Evolutionary conservation across 1,140 invertebrate genomes (phyloP), one percentile per base, ranked within the genome.

Genomic region (Octopus sinensis): DNA sequence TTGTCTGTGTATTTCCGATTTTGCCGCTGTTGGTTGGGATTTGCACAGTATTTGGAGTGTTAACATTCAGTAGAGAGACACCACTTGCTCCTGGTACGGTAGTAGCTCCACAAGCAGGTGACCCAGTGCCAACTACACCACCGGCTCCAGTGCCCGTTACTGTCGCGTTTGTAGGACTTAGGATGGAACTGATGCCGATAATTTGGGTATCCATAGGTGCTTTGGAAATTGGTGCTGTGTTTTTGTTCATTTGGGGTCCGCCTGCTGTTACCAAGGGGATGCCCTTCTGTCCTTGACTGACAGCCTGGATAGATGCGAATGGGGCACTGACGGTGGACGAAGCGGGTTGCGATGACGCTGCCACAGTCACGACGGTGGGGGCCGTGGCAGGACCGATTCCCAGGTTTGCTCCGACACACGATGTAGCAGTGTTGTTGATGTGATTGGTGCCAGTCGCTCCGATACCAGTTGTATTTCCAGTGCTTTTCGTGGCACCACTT

Each of bases 391-490:
- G 4, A n/a, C 68, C 68, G 5, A 73, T 9, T 13, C 68, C 68
- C 4, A 73, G 5, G 6, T 73, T 73, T 17, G 68, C 30, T 7
- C 43, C 76, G 0, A 77, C 76, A 77, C 76, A 77, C 68, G 83
- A 83, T 80, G 84, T 85, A 75, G 83, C 83, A 53, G 84, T 81
- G 80, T 83, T 85, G 80, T 80, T 84, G 30, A 89, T 85, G 82
- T 89, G 88, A 85, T 89, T 89, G 80, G 86, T 88, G 79, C 88
- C 88, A 9, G 68, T 6, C 4, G 4, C 30, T n/a, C 68, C 68
- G 68, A 73, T 17, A 13, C 68, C 68, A 73, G 17, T n/a, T 6
- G 17, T 23, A 73, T n/a, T 23, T 23, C 30, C 30, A 23, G 5
- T 73, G 30, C 68, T 73, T 13, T 73, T 73, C 1, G 0, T 12